phyloP scores from a whole-genome alignment of 2,888 invertebrate genomes.

The Scaptomyza flava region DNA sequence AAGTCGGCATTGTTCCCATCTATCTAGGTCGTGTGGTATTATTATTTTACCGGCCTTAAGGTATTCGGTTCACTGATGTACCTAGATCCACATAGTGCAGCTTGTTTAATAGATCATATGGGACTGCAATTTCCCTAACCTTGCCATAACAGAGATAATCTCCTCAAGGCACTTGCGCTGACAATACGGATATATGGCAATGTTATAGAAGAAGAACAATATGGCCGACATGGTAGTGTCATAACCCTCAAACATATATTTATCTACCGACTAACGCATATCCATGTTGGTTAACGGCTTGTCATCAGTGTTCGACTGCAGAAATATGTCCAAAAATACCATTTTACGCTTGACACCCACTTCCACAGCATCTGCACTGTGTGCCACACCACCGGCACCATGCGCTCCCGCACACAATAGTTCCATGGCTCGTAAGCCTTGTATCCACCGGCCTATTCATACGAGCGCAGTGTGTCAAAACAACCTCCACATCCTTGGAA shows the following conservation, averaged over 20 bases:
- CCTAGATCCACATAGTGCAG: constrained; percentile 81
- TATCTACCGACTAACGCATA: constrained; percentile 89
- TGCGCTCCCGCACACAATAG: neutral
- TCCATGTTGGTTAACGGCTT: constrained; percentile 86
- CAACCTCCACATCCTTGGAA: too few species aligned
- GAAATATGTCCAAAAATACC: constrained; percentile 88
- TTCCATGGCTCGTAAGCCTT: too few species aligned
- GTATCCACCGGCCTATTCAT: too few species aligned
- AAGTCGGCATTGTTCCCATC: too few species aligned
- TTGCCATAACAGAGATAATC: constrained; percentile 82
- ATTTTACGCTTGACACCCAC: constrained; percentile 87
- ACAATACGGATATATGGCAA: constrained; percentile 85
- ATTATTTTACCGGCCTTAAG: too few species aligned
- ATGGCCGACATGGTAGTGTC: constrained; percentile 86
- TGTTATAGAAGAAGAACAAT: constrained; percentile 85
- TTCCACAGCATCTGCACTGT: constrained; percentile 67
- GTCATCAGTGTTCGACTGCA: constrained; percentile 87
- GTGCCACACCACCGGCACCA: neutral
- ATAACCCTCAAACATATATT: constrained; percentile 89
- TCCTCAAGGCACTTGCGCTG: constrained; percentile 85
- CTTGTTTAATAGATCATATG: constrained; percentile 79
- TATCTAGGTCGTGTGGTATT: too few species aligned
- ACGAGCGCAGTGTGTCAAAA: too few species aligned
- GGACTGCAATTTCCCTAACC: constrained; percentile 78
- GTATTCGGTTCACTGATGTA: too few species aligned